phyloP scores from a whole-genome alignment of 2,888 invertebrate genomes.

The Noctua pronuba region DNA sequence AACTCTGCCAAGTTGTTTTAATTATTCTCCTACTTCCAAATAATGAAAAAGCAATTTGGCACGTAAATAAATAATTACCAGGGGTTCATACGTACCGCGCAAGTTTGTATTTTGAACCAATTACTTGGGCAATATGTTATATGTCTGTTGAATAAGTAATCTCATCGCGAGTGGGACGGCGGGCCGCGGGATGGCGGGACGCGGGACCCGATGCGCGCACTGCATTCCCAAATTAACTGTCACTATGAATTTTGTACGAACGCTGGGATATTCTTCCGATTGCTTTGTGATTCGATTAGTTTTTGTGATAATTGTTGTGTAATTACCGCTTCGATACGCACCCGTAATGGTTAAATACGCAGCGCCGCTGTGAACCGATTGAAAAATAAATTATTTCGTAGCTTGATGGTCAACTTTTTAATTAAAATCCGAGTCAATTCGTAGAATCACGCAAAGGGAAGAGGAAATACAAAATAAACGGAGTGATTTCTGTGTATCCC shows the following conservation, averaged over 20 bases:
- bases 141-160: conserved; percentile 88
- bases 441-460: neutral
- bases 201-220: conserved; percentile 73
- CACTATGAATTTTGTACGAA: conserved; percentile 85
- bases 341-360: conserved; percentile 54
- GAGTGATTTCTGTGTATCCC: conserved; percentile 17
- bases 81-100: conserved; percentile 74
- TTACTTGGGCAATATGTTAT: conserved; percentile 88
- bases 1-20: conserved; percentile 50
- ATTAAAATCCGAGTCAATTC: conserved; percentile 15
- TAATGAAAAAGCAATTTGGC: conserved; percentile 54
- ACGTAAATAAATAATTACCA: conserved; percentile 66
- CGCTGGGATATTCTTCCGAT: conserved; percentile 82
- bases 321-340: conserved; percentile 70
- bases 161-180: conserved; percentile 66
- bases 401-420: conserved; percentile 11
- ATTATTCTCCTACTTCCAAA: conserved; percentile 50
- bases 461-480: conserved; percentile 5
- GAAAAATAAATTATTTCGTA: conserved; percentile 39
- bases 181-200: conserved; percentile 20
- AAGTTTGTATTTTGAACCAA: conserved; percentile 83
- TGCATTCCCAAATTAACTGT: conserved; percentile 89
- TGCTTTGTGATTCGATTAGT: conserved; percentile 88
- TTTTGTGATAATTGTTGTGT: conserved; percentile 79
- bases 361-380: conserved; percentile 31